A percentile compares a stretch with the other conserved stretches of the same genome.
Evolutionary conservation across 2,113 vertebrate genomes (phyloP).

Genomic region (Chaetorhynchus papuensis): DNA sequence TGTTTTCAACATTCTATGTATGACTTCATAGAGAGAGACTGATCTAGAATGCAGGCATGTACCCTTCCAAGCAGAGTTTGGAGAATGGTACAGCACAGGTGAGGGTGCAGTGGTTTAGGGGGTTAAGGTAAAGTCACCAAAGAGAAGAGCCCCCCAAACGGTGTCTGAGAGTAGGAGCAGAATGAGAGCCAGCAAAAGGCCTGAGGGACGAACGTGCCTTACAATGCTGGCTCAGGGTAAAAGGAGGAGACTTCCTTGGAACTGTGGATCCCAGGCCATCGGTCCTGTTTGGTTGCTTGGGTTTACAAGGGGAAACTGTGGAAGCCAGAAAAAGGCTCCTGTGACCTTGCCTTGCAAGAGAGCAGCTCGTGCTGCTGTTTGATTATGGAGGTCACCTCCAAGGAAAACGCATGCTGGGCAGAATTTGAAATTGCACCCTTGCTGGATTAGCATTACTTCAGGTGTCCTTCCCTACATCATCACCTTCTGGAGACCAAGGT

Average conservation of each 20-base stretch:
- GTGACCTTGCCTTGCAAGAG: neutral
- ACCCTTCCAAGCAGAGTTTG: neutral
- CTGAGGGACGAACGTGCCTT: neutral
- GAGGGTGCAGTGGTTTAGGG: neutral
- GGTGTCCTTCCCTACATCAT: neutral
- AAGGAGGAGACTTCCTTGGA: neutral
- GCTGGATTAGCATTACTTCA: neutral
- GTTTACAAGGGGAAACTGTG: neutral
- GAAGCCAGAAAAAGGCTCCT: neutral
- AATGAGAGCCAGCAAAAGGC: neutral
- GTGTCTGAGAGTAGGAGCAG: neutral
- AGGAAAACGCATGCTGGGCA: neutral
- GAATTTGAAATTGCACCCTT: neutral
- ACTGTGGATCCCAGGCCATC: neutral
- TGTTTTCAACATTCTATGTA: neutral
- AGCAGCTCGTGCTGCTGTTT: neutral
- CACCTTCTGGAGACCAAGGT: neutral
- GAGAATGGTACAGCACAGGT: neutral
- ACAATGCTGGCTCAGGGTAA: neutral
- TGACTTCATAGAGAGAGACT: neutral
- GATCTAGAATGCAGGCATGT: neutral
- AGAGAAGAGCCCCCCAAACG: neutral
- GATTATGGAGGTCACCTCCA: neutral
- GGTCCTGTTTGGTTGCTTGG: neutral
- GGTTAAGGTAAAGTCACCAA: neutral